These are phyloP conservation scores for Anhinga anhinga DNA, from an alignment of 2,113 vertebrate genomes.

Conservation along the genomic window DNA sequence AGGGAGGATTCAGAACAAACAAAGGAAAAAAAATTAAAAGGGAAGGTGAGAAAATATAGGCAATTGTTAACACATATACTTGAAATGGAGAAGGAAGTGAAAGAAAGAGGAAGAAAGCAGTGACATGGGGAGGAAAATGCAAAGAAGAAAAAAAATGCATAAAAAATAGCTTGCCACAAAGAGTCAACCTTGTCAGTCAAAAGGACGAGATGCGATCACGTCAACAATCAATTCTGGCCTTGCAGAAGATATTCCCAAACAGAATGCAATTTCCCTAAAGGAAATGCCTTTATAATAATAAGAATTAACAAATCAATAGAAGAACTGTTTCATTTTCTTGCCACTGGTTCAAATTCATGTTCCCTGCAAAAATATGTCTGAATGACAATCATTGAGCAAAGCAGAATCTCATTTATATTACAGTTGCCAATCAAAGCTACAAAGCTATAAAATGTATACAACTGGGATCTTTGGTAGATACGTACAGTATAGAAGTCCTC, in stretches of 20 bases:
- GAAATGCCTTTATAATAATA: slow-evolving; percentile 22
- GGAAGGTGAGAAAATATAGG: background rate
- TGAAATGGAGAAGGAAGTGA: background rate
- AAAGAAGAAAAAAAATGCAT: background rate
- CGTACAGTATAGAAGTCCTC: background rate
- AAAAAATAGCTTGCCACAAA: background rate
- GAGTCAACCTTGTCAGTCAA: background rate
- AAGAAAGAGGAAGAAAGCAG: background rate
- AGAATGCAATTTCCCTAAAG: background rate
- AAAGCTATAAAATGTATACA: background rate
- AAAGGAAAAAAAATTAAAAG: background rate
- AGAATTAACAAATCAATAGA: slow-evolving; percentile 48
- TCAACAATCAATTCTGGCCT: background rate
- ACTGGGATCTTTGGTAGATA: background rate
- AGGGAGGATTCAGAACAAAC: background rate
- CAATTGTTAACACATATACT: background rate
- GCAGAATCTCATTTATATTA: slow-evolving; percentile 10
- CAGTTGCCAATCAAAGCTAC: slow-evolving; percentile 6
- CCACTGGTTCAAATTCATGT: slow-evolving; percentile 35
- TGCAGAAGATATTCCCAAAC: background rate
- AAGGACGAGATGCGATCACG: background rate
- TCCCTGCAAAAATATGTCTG: background rate
- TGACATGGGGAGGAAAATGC: background rate
- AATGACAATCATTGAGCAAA: slow-evolving; percentile 24
- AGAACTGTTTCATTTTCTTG: slow-evolving; percentile 42